A percentile compares a stretch with the other conserved stretches of the same genome.
Evolutionary conservation across 2,797 vertebrate genomes (phyloP).

Genomic region (Sternarchorhynchus goeldii): DNA sequence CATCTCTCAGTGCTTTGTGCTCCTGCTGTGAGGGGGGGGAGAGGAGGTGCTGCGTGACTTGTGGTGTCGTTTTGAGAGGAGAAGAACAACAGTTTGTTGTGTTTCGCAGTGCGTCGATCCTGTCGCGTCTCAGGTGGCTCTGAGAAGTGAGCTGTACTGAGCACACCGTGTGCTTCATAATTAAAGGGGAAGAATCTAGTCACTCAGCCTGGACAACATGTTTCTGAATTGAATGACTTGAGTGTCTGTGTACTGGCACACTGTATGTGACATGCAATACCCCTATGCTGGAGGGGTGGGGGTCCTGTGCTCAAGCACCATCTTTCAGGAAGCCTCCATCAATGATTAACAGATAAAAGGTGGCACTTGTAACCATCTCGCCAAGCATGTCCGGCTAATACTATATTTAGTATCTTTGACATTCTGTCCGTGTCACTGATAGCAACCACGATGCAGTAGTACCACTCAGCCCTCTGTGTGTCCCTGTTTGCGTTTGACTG

Average conservation of each 20-base stretch:
- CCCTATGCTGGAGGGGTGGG: not conserved
- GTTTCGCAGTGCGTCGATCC: not conserved
- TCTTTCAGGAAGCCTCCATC: slow-evolving; percentile 9
- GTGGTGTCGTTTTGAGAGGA: not conserved
- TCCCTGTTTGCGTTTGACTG: slow-evolving; percentile 8
- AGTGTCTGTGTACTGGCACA: not conserved
- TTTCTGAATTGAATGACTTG: not conserved
- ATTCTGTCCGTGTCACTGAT: slow-evolving; percentile 49
- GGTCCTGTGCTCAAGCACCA: not conserved
- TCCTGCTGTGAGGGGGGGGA: too few relatives aligned
- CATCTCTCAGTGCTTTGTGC: not conserved
- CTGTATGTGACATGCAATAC: not conserved
- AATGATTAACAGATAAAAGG: slow-evolving; percentile 27
- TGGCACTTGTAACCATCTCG: not conserved
- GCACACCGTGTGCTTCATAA: not conserved
- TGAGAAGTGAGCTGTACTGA: not conserved
- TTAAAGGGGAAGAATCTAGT: not conserved
- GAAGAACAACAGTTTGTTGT: not conserved
- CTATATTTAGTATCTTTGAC: slow-evolving; percentile 51
- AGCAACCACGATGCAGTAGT: not conserved
- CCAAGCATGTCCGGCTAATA: not conserved
- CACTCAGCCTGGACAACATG: not conserved
- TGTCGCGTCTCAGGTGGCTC: not conserved
- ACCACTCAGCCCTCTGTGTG: slow-evolving; percentile 26
- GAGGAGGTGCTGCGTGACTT: not conserved